Conservation (phyloP, 2,113 vertebrate genomes). For the Trogon melanurus region DNA sequence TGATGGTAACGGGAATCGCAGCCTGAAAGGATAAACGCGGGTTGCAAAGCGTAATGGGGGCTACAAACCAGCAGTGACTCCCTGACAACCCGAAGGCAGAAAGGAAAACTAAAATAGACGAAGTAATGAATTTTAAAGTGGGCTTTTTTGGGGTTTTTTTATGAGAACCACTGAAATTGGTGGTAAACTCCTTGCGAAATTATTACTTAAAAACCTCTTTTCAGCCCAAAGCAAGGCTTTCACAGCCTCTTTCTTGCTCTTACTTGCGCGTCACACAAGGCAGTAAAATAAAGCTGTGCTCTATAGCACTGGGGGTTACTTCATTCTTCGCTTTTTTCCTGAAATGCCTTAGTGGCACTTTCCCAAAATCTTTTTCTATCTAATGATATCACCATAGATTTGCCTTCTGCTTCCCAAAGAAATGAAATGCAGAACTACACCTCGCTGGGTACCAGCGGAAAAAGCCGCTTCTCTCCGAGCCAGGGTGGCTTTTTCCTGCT, state of each 20-base stretch:
- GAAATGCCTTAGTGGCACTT: background rate
- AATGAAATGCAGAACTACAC: background rate
- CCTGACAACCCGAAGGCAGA: background rate
- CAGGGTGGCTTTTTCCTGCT: background rate
- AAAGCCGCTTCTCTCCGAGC: background rate
- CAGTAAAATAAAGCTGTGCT: background rate
- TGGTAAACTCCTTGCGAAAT: background rate
- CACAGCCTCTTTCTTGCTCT: background rate
- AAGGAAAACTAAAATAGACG: background rate
- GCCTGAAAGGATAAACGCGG: background rate
- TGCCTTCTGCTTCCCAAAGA: background rate
- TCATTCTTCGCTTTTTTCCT: background rate
- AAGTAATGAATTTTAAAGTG: background rate
- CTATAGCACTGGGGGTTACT: background rate
- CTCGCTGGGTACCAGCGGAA: background rate
- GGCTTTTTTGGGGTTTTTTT: background rate
- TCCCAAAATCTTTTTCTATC: background rate
- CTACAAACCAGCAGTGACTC: background rate
- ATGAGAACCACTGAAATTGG: background rate
- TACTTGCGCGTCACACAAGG: background rate
- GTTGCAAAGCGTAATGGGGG: background rate
- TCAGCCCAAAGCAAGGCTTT: background rate
- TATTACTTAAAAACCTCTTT: background rate
- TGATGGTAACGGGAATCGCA: accelerated
- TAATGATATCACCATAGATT: background rate